Base-by-base conservation (phyloP, 1,140 invertebrate genomes). In the Campoletis sonorensis region DNA sequence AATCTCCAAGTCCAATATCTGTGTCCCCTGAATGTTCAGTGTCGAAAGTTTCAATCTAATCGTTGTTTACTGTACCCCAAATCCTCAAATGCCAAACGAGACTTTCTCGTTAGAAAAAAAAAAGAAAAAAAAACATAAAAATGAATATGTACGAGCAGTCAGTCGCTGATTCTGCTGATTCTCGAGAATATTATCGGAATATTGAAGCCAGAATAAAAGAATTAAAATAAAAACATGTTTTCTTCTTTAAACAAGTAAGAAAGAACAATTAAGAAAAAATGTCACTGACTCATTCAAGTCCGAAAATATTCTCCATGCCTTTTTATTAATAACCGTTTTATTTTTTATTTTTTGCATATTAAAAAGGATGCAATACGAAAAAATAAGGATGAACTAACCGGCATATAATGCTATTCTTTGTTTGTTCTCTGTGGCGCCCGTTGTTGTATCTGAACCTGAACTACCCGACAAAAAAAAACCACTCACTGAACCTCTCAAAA, bases 381-480 rank as follows among this genome's bases (percentile, higher is more conserved):
- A 83, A 79, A 81, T 71, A 61, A 72, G 80, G 80, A 87, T 85
- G 79, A 87, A 91, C 90, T 91, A 90, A 91, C 84, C 86, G 87
- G 87, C 89, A 91, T 89, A 86, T 90, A 89, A 90, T 91, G 89
- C 87, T 91, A 88, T 90, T 91, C 85, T 91, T 90, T 90, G 87
- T 92, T 91, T 92, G 90, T 92, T 92, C 88, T 91, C 89, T 91
- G 90, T 92, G 91, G 89, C 88, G 89, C 87, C 89, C 88, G 87
- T 90, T 91, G 87, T 92, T 90, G 88, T 90, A 90, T 91, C 90
- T 89, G 54, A 58, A 91, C 89, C 87, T 90, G 87, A 90, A 89
- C 88, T 58, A 91, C 88, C 88, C 89, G 88, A 89, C 84, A 85
- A 88, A 86, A 87, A 88, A 89, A 89, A 89, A 90, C 89, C 88